phyloP scores from a whole-genome alignment of 2,888 invertebrate species.

The Axea sp. region DNA sequence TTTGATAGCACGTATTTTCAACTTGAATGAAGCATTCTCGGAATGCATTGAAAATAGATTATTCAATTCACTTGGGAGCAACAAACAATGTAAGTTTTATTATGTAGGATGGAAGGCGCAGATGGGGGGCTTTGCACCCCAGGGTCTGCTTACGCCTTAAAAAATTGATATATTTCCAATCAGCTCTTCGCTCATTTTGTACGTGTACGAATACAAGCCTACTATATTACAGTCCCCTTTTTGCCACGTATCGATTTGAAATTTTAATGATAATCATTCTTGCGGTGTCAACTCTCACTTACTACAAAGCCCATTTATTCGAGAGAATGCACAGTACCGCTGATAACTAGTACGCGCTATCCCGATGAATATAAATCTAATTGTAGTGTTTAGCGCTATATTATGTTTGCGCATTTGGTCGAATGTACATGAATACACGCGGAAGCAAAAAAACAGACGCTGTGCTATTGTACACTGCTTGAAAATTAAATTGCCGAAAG shows the following conservation, averaged over 20 bases:
- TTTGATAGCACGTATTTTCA: conserved; percentile 34
- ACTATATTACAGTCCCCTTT: too few species aligned
- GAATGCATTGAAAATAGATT: conserved; percentile 49
- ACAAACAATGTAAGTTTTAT: conserved; percentile 56
- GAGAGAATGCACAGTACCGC: conserved; percentile 53
- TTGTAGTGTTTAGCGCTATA: conserved; percentile 61
- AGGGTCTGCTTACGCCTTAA: conserved; percentile 33
- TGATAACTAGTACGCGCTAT: conserved; percentile 63
- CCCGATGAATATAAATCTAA: conserved; percentile 70
- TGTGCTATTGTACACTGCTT: conserved; percentile 9
- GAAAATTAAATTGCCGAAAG: conserved; percentile 55
- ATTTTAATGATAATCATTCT: conserved; percentile 63
- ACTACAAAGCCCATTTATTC: conserved; percentile 62
- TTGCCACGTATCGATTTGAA: conserved; percentile 61
- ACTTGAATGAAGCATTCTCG: conserved; percentile 12
- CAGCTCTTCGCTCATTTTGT: conserved; percentile 11
- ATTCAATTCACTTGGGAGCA: conserved; percentile 37
- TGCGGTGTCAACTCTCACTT: conserved; percentile 62
- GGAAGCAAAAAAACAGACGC: conserved; percentile 35
- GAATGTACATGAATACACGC: conserved; percentile 48
- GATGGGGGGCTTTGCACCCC: conserved; percentile 2
- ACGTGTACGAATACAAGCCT: conserved; percentile 21
- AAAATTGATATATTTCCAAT: conserved; percentile 46
- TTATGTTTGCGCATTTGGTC: conserved; percentile 56
- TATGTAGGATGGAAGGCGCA: conserved; percentile 8